Conservation (phyloP, 2,888 invertebrate species). For the Sialis fuliginosa region DNA sequence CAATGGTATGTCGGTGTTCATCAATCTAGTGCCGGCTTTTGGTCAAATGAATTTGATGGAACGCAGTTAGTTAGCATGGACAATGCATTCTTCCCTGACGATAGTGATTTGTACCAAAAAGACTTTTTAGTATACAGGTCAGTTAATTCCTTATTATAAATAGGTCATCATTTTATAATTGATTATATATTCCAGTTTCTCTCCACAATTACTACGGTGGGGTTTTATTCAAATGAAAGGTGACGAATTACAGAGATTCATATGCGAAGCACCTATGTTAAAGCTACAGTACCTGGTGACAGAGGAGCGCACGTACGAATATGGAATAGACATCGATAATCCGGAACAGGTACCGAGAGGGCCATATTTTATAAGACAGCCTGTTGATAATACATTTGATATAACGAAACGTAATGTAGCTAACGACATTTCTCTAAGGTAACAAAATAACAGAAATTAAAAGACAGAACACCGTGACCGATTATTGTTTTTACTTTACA, state of each 20-base stretch:
- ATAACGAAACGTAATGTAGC: constrained; percentile 45
- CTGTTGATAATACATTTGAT: constrained; percentile 68
- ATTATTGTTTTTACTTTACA: constrained; percentile 15
- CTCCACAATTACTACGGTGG: constrained; percentile 57
- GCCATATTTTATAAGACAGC: constrained; percentile 76
- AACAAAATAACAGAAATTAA: constrained; percentile 12
- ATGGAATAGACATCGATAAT: constrained; percentile 69
- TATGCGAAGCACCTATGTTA: constrained; percentile 73
- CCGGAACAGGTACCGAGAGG: constrained; percentile 69
- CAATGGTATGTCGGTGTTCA: constrained; percentile 75
- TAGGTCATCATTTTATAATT: not conserved
- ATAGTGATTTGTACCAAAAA: constrained; percentile 31
- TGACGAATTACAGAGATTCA: constrained; percentile 57
- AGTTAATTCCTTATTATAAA: not conserved
- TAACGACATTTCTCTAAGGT: constrained; percentile 57
- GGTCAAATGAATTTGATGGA: constrained; percentile 74
- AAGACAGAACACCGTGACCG: not conserved
- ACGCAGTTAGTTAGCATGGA: constrained; percentile 60
- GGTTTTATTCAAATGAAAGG: constrained; percentile 68
- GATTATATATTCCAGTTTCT: constrained; percentile 42
- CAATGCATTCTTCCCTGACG: constrained; percentile 61
- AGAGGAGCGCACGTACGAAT: constrained; percentile 66
- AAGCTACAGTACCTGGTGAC: constrained; percentile 49
- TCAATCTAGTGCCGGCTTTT: constrained; percentile 54
- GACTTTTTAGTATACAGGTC: constrained; percentile 65